These are phyloP conservation scores for Leucosticte australis DNA, from an alignment of 2,113 vertebrate genomes.

Conservation along the genomic window DNA sequence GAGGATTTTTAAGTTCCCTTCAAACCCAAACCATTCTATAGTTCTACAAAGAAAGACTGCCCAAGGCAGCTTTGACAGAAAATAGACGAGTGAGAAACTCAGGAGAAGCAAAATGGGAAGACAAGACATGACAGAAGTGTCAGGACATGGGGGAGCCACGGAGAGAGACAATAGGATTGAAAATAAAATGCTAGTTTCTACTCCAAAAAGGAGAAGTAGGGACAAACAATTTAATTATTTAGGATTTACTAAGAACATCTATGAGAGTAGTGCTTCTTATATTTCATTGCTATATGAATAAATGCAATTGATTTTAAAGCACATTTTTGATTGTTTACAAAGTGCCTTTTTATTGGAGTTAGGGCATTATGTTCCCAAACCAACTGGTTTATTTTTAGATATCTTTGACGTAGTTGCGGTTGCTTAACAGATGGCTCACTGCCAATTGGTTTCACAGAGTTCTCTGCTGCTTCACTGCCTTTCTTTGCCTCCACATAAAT, in stretches of 20 bases:
- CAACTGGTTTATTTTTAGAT: constrained; percentile 38
- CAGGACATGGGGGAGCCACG: neutral
- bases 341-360: constrained; percentile 16
- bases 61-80: neutral
- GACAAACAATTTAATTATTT: neutral
- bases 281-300: neutral
- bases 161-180: neutral
- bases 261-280: neutral
- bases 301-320: neutral
- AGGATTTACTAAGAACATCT: neutral
- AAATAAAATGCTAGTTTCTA: neutral
- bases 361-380: constrained; percentile 41
- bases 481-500: constrained; percentile 7
- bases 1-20: neutral
- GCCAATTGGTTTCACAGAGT: constrained; percentile 36
- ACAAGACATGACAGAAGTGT: neutral
- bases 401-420: constrained; percentile 39
- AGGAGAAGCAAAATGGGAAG: neutral
- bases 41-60: neutral
- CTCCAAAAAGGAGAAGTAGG: neutral
- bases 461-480: constrained; percentile 22
- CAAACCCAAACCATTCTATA: neutral
- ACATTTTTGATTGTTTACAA: constrained; percentile 1
- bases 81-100: neutral
- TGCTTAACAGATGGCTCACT: constrained; percentile 48